Conservation (phyloP, 2,888 invertebrate species). For the Drosophila phalerata region DNA sequence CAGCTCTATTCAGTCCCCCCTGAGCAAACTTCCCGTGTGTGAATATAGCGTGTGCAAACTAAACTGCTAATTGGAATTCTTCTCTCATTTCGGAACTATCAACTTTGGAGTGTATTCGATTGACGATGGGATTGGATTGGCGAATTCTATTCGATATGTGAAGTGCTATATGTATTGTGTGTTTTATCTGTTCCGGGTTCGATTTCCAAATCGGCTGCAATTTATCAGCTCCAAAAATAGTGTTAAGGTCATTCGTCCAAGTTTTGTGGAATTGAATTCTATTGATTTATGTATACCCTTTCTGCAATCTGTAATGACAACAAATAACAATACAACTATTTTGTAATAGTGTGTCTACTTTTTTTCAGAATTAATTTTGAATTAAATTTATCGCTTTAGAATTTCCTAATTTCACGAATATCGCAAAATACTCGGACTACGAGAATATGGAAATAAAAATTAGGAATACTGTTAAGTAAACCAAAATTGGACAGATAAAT, state of each 20-base stretch:
- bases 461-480: too few species aligned
- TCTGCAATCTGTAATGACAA: too few species aligned
- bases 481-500: too few species aligned
- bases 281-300: background rate
- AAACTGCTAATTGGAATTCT: constrained; percentile 59
- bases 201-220: constrained; percentile 4
- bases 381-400: too few species aligned
- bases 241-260: background rate
- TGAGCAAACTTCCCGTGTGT: constrained; percentile 69
- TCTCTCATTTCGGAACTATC: constrained; percentile 38
- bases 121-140: background rate
- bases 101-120: constrained; percentile 19
- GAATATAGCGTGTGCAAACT: constrained; percentile 41
- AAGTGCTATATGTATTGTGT: background rate
- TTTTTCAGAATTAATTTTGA: too few species aligned
- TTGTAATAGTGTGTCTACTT: too few species aligned
- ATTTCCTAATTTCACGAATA: too few species aligned
- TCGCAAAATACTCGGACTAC: too few species aligned
- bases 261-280: background rate
- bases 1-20: background rate
- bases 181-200: constrained; percentile 5
- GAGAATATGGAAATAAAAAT: too few species aligned
- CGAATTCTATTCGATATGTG: constrained; percentile 1
- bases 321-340: too few species aligned
- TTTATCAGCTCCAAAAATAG: constrained; percentile 21